Base-by-base conservation (phyloP, 2,888 invertebrate species). In the Opisthograptis luteolata region DNA sequence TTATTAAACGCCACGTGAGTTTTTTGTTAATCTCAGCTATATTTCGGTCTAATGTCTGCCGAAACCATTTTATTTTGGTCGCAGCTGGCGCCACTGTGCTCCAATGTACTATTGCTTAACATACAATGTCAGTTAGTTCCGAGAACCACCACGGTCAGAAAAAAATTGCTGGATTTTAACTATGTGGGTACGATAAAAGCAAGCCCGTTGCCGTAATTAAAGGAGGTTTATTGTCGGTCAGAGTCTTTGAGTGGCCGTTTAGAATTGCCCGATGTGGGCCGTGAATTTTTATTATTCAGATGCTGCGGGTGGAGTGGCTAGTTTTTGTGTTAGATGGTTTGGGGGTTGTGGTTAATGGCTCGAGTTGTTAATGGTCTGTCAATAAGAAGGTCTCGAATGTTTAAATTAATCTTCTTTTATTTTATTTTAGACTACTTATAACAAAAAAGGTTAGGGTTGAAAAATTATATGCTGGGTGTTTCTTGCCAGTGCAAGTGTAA, bases 21-120 rank as follows among this genome's bases (percentile, higher is more conserved):
- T 86, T 89, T 87, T 87, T 84, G 84, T 81, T 88, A 87, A 88
- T 88, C 83, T 81, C 72, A 71, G 76, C 81, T 75, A 81, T 86
- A 86, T 87, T 86, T 86, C 70, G 80, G 77, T 76, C 76, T 82
- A 89, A 87, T 73, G 80, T 73, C 80, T 75, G 77, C 8, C 6
- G 7, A 14, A 6, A 19, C 48, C 41, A 36, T 30, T 42, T 42
- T 36, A 20, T 25, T 25, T 36, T 36, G 42, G 19, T 15, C 42
- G 10, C 7, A 7, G 5, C 24, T 31, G 3, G 35, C 14, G 20
- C 22, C 14, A 22, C 17, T 30, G 19, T 31, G 1, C 37, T 32
- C 3, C 6, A 19, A 27, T n/a, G 15, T 3, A 31, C 22, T 17
- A 15, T 15, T n/a, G 31, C 24, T 15, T 17, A 9, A 15, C 14